Conservation (phyloP, 2,797 vertebrate species). For the Sebastes taczanowskii region DNA sequence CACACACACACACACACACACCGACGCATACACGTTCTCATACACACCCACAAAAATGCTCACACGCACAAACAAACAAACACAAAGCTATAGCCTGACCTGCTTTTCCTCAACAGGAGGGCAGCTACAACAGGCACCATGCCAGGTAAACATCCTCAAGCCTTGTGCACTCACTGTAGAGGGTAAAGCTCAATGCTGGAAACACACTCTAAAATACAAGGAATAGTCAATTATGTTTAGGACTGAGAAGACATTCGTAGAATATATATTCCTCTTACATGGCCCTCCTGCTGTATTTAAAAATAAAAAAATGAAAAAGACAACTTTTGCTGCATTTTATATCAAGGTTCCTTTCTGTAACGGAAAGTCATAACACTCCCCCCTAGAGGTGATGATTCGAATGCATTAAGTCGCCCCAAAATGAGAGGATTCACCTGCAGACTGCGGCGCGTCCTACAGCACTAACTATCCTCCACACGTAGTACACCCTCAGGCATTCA, state of each 20-base stretch:
- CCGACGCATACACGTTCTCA: not conserved
- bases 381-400: conserved; percentile 69
- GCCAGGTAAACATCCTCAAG: conserved; percentile 85
- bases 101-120: conserved; percentile 79
- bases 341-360: conserved; percentile 59
- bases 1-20: not conserved
- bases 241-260: conserved; percentile 48
- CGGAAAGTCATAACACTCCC: conserved; percentile 61
- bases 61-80: conserved; percentile 57
- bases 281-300: conserved; percentile 59
- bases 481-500: conserved; percentile 80
- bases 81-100: conserved; percentile 74
- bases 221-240: conserved; percentile 77
- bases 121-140: conserved; percentile 81
- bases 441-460: conserved; percentile 65
- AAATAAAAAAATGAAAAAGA: conserved; percentile 34
- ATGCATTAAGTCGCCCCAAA: conserved; percentile 73
- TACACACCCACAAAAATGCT: conserved; percentile 36
- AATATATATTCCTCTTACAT: conserved; percentile 67
- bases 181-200: conserved; percentile 75
- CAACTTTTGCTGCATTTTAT: conserved; percentile 64
- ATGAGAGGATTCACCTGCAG: conserved; percentile 77
- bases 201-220: conserved; percentile 69
- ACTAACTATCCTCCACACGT: conserved; percentile 81
- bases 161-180: conserved; percentile 80